Percentiles rank a stretch among this genome's conserved stretches.
Evolutionary conservation across 2,888 invertebrate genomes (phyloP).

Genomic region (Himalopsyche japonica): DNA sequence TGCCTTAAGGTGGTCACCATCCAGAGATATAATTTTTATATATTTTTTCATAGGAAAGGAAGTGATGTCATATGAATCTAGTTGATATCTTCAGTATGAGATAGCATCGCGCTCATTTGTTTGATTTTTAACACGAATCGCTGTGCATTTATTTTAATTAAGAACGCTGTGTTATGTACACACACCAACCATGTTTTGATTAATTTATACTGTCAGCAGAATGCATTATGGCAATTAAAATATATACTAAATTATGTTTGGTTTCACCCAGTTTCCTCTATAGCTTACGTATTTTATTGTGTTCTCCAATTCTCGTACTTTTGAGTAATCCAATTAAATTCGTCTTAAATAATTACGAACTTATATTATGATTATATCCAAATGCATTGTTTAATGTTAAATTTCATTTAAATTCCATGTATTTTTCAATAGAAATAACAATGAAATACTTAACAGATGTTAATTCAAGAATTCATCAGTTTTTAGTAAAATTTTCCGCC

Average conservation of each 20-base stretch:
- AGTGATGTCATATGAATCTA: background rate
- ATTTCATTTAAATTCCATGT: too few relatives aligned
- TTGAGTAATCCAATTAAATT: too few relatives aligned
- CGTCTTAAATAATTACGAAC: too few relatives aligned
- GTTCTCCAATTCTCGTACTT: too few relatives aligned
- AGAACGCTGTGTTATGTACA: background rate
- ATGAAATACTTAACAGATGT: too few relatives aligned
- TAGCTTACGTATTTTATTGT: background rate
- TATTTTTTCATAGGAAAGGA: background rate
- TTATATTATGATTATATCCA: too few relatives aligned
- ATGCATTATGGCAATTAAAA: background rate
- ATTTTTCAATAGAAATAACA: too few relatives aligned
- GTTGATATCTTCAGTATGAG: background rate
- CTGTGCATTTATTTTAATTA: background rate
- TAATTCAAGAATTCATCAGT: too few relatives aligned
- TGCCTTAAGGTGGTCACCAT: background rate
- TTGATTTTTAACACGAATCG: background rate
- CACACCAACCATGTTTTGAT: background rate
- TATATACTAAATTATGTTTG: background rate
- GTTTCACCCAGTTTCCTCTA: background rate
- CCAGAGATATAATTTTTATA: background rate
- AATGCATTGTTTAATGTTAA: too few relatives aligned
- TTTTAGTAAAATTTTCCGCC: too few relatives aligned
- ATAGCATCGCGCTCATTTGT: background rate
- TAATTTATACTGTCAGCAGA: background rate